Conservation (phyloP, 2,797 vertebrate species). For the Erethizon dorsatum region DNA sequence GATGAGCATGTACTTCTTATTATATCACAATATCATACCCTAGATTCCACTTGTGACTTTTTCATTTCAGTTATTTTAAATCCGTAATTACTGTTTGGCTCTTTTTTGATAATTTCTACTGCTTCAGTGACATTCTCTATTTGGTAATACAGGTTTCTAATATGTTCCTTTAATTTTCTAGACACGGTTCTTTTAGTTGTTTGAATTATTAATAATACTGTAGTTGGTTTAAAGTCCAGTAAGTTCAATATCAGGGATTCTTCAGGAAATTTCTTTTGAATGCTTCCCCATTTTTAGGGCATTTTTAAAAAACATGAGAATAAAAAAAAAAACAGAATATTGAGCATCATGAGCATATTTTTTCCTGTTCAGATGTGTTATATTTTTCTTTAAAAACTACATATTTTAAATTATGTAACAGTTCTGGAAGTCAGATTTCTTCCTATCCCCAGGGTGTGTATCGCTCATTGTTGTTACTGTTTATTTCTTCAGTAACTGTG, state of each 20-base stretch:
- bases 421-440: neutral
- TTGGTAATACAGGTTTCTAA: neutral
- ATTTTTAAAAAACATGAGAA: neutral
- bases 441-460: slow-evolving; percentile 16
- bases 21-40: neutral
- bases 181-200: slow-evolving; percentile 14
- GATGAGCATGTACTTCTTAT: neutral
- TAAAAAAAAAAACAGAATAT: too few species aligned
- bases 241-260: neutral
- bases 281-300: neutral
- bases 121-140: neutral
- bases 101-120: slow-evolving; percentile 1
- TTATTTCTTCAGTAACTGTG: slow-evolving; percentile 45
- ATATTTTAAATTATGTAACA: slow-evolving; percentile 9
- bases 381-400: slow-evolving; percentile 18
- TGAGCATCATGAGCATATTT: neutral
- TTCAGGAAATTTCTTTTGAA: slow-evolving; percentile 15
- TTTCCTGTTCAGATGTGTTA: neutral
- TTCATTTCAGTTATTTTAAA: neutral
- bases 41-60: neutral
- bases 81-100: neutral
- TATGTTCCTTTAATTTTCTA: slow-evolving; percentile 5
- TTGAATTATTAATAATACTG: slow-evolving; percentile 28
- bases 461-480: neutral
- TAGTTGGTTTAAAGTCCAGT: neutral